These are phyloP conservation scores for Enteromius unitaeniatus DNA, from an alignment of 2,797 vertebrate species.

Conservation along the genomic window DNA sequence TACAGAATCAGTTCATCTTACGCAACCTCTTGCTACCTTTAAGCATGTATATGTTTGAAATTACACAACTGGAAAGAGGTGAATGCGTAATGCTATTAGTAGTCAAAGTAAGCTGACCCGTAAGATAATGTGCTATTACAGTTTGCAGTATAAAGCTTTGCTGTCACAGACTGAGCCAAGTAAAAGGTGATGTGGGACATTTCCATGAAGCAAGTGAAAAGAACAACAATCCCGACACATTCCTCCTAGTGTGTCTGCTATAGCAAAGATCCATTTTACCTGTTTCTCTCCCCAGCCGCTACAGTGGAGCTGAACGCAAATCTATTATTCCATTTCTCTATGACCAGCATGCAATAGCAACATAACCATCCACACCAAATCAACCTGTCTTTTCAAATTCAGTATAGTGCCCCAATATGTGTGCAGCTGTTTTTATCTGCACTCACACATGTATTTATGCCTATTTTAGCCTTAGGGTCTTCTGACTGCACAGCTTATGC, in stretches of 20 bases:
- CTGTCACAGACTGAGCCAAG: slow-evolving; percentile 25
- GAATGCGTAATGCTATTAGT: slow-evolving; percentile 31
- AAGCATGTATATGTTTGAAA: neutral
- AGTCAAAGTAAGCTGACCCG: slow-evolving; percentile 24
- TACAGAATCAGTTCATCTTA: slow-evolving; percentile 25
- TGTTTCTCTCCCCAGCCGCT: neutral
- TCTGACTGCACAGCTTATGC: slow-evolving; percentile 29
- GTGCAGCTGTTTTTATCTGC: neutral
- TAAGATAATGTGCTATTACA: slow-evolving; percentile 10
- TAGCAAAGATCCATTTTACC: slow-evolving; percentile 37
- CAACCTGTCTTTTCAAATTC: slow-evolving; percentile 30
- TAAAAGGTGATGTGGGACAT: slow-evolving; percentile 17
- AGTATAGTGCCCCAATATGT: slow-evolving; percentile 6
- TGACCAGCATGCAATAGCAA: neutral
- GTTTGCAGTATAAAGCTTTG: slow-evolving; percentile 22
- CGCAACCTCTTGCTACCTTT: slow-evolving; percentile 25
- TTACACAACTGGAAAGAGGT: neutral
- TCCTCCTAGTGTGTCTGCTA: slow-evolving; percentile 11
- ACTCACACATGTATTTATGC: slow-evolving; percentile 17
- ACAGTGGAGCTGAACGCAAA: neutral
- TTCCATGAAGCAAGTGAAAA: slow-evolving; percentile 26
- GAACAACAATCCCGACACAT: slow-evolving; percentile 4
- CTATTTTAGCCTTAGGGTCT: slow-evolving; percentile 31
- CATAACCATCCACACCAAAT: neutral
- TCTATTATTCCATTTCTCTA: neutral